Conservation (phyloP, 2,888 invertebrate species). For the Meandrusa payeni region DNA sequence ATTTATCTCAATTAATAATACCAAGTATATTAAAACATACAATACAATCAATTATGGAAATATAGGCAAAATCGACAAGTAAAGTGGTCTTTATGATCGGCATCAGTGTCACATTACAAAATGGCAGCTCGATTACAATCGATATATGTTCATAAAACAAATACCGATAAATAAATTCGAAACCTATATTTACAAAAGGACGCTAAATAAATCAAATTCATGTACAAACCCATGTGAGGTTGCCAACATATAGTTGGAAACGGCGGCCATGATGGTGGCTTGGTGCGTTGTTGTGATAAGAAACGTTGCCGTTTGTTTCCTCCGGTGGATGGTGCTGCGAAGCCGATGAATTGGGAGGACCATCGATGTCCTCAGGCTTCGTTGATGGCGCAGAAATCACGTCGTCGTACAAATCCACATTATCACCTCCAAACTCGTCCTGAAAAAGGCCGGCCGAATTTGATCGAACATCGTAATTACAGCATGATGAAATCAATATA, state of each 20-base stretch:
- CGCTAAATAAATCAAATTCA: constrained; percentile 62
- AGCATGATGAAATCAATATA: not conserved
- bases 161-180: constrained; percentile 39
- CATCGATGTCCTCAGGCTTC: constrained; percentile 80
- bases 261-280: constrained; percentile 89
- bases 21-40: too few relatives aligned
- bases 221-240: constrained; percentile 96
- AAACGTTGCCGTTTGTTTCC: constrained; percentile 84
- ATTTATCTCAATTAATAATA: too few relatives aligned
- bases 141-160: constrained; percentile 39
- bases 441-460: constrained; percentile 54
- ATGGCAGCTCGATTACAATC: constrained; percentile 29
- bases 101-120: constrained; percentile 28
- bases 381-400: constrained; percentile 91
- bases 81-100: not conserved
- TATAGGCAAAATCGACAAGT: not conserved
- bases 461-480: not conserved
- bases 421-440: constrained; percentile 92
- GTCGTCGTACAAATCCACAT: constrained; percentile 97
- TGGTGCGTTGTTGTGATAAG: constrained; percentile 87
- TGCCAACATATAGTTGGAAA: constrained; percentile 97
- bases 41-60: too few relatives aligned
- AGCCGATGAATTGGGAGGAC: constrained; percentile 79
- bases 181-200: constrained; percentile 64
- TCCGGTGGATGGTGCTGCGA: constrained; percentile 79